These are phyloP conservation scores for Polydrusus cervinus DNA, from an alignment of 2,888 invertebrate species.

Conservation along the genomic window DNA sequence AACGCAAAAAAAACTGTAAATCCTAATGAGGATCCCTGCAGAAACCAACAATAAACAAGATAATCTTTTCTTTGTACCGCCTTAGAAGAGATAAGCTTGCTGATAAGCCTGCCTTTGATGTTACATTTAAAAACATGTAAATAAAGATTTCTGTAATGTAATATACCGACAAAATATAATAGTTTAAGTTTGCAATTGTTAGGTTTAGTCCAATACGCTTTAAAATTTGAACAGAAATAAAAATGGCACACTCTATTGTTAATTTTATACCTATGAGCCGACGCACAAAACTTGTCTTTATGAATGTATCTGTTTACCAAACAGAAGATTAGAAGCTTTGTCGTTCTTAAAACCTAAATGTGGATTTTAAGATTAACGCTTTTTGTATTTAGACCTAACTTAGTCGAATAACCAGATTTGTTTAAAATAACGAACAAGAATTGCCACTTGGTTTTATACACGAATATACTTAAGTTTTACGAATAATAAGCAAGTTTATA, in stretches of 20 bases:
- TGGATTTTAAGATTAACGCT: constrained; percentile 41
- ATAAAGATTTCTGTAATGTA: constrained; percentile 49
- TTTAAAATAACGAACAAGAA: neutral
- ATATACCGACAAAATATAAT: constrained; percentile 51
- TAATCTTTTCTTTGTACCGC: constrained; percentile 42
- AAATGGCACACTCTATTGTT: constrained; percentile 44
- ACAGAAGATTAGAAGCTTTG: constrained; percentile 44
- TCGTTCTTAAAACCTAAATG: constrained; percentile 32
- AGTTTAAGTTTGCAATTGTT: constrained; percentile 43
- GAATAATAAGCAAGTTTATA: too few species aligned
- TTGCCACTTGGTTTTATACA: neutral
- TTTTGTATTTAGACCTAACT: constrained; percentile 3
- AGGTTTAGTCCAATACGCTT: constrained; percentile 39
- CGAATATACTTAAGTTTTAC: neutral
- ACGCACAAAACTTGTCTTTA: constrained; percentile 32
- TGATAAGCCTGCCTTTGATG: constrained; percentile 40
- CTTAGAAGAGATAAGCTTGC: constrained; percentile 33
- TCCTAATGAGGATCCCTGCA: constrained; percentile 19
- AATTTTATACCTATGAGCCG: constrained; percentile 24
- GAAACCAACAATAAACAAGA: constrained; percentile 33
- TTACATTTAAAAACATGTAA: constrained; percentile 35
- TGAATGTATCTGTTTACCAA: constrained; percentile 47
- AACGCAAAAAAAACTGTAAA: constrained; percentile 11
- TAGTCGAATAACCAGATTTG: constrained; percentile 6
- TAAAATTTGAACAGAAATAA: constrained; percentile 42